Percentiles rank a stretch among this genome's conserved stretches.
These are phyloP conservation scores for Ypsolopha sequella DNA, from an alignment of 2,888 invertebrate species.

Conservation along the genomic window DNA sequence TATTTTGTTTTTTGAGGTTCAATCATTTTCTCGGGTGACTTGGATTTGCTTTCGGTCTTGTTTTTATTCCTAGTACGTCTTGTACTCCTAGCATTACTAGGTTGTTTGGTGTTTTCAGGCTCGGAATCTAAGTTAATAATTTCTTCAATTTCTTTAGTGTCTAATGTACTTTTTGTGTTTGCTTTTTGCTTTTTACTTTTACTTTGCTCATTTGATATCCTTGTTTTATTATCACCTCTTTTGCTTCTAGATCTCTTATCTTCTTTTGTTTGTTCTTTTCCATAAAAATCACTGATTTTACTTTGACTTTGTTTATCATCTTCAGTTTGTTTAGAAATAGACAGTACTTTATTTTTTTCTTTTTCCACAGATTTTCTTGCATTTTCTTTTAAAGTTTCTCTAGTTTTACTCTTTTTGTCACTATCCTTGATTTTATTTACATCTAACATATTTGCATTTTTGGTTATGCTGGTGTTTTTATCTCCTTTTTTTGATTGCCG, in stretches of 20 bases:
- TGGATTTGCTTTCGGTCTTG: not conserved
- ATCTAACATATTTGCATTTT: not conserved
- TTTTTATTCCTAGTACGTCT: not conserved
- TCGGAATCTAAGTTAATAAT: slow-evolving; percentile 1
- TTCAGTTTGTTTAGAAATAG: too few relatives aligned
- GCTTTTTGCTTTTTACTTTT: slow-evolving; percentile 12
- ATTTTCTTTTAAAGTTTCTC: slow-evolving; percentile 5
- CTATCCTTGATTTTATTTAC: slow-evolving; percentile 1
- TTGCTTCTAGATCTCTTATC: slow-evolving; percentile 8
- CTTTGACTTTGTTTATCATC: too few relatives aligned
- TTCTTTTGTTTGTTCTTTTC: slow-evolving; percentile 9
- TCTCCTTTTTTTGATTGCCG: slow-evolving; percentile 4
- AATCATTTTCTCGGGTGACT: slow-evolving; percentile 1
- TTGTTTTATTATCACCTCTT: slow-evolving; percentile 13
- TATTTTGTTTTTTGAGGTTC: not conserved
- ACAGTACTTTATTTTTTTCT: slow-evolving; percentile 13
- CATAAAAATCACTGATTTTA: not conserved
- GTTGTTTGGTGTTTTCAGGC: not conserved
- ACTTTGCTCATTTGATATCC: not conserved
- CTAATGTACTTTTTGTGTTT: not conserved
- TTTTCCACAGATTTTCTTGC: slow-evolving; percentile 9
- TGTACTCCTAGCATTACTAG: not conserved
- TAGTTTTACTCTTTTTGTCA: not conserved
- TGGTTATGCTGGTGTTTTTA: slow-evolving; percentile 2
- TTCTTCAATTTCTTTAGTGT: not conserved